Base-by-base conservation (phyloP, 2,113 vertebrate genomes). In the Oryzias curvinotus region DNA sequence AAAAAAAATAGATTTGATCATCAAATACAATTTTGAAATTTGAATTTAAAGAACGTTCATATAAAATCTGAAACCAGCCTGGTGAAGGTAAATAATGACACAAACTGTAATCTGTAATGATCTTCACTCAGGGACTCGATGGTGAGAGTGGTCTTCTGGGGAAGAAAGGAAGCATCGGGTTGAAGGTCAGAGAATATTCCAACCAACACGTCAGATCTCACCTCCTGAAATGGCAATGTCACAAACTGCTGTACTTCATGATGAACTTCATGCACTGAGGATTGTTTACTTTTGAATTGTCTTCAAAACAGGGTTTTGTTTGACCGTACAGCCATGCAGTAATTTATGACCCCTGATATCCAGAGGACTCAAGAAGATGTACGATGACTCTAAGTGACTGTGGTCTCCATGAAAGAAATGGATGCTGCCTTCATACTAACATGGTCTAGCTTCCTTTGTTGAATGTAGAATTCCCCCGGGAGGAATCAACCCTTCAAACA, bases 81-180 rank as follows among this genome's bases (percentile, higher is more conserved):
- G 6, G 12, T 46, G 30, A 28, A 8, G 14, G 14, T 28, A 14
- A 53, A 62, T 51, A 54, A 21, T 3, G 6, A 41, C 17, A 57
- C 30, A n/a, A 47, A 19, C 65, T 50, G 55, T 16, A 51, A 21
- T 73, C 65, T 50, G 55, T 16, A 51, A 21, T 73, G 58, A 68
- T 50, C 28, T 25, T 80, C 52, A 53, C 69, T 57, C 88, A 96
- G 95, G 95, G 94, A 10, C 79, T 89, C 46, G 92, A 89, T 73
- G 95, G 95, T 13, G 94, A 92, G 57, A 82, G 84, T 0, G 95
- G 94, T 5, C 80, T 54, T 0, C 83, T 75, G 14, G 95, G 94
- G 25, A 91, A 91, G 63, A 82, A 91, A 78, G 95, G 93, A 78
- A 84, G 83, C 0, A 78, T 73, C 30, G 95, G 95, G 68, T 73